A percentile compares a stretch with the other conserved stretches of the same genome.
These are phyloP conservation scores for Acleris laterana DNA, from an alignment of 2,888 invertebrate genomes.

Conservation along the genomic window DNA sequence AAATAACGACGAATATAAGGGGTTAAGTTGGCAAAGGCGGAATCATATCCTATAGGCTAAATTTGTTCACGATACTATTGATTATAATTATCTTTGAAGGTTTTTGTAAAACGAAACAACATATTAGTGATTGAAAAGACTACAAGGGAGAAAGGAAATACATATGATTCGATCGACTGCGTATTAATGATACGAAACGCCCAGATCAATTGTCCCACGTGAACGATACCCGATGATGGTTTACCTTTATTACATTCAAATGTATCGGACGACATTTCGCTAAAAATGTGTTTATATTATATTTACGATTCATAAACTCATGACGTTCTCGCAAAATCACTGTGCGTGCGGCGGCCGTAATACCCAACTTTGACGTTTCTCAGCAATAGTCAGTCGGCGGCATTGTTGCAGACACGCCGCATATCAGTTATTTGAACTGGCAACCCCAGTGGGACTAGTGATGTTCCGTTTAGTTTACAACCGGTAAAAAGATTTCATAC, in stretches of 20 bases:
- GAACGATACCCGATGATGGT: neutral
- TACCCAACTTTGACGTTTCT: slow-evolving; percentile 30
- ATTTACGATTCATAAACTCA: slow-evolving; percentile 14
- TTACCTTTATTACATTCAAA: slow-evolving; percentile 17
- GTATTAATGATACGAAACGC: slow-evolving; percentile 7
- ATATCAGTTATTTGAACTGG: slow-evolving; percentile 5
- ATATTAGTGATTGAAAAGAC: no score
- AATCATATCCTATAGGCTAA: no score
- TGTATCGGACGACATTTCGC: slow-evolving; percentile 13
- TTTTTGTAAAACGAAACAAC: no score
- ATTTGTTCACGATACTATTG: no score
- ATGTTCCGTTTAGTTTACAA: neutral
- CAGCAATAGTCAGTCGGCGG: no score
- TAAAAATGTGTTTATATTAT: slow-evolving; percentile 10
- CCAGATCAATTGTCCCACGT: neutral
- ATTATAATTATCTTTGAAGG: no score
- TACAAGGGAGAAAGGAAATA: no score
- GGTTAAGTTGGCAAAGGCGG: no score
- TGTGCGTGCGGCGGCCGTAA: slow-evolving; percentile 1
- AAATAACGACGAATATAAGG: no score
- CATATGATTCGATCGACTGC: slow-evolving; percentile 6
- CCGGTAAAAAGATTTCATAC: slow-evolving; percentile 13
- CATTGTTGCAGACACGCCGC: slow-evolving; percentile 1
- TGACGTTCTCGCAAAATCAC: slow-evolving; percentile 29
- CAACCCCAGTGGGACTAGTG: slow-evolving; percentile 24